A percentile compares a stretch with the other conserved stretches of the same genome.
These are phyloP conservation scores for Syngnathus scovelli DNA, from an alignment of 2,113 vertebrate genomes.

Conservation along the genomic window DNA sequence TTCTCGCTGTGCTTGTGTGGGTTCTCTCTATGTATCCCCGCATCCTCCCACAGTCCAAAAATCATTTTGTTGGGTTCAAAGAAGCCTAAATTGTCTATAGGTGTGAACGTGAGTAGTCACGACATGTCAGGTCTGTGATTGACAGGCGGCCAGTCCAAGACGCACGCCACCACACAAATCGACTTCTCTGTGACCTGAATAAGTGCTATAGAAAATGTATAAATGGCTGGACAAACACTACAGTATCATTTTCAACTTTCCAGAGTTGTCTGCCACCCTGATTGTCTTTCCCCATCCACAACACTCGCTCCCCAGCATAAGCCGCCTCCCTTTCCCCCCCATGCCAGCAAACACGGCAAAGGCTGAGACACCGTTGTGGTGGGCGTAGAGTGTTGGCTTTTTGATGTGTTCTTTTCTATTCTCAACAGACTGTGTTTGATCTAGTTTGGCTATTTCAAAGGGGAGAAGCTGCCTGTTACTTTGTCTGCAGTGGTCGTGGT, in stretches of 20 bases:
- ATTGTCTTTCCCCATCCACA: constrained; percentile 18
- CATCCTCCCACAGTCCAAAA: background rate
- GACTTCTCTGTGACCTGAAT: background rate
- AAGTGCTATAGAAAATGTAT: background rate
- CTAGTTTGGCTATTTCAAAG: constrained; percentile 62
- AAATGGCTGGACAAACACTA: constrained; percentile 14
- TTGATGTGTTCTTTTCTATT: constrained; percentile 65
- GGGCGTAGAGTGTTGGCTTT: constrained; percentile 49
- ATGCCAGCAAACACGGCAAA: constrained; percentile 31
- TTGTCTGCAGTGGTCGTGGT: constrained; percentile 71
- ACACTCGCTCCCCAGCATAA: constrained; percentile 39
- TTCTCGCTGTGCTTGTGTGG: background rate
- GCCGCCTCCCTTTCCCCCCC: constrained; percentile 2
- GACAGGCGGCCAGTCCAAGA: background rate
- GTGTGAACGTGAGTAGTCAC: background rate
- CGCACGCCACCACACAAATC: background rate
- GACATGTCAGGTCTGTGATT: background rate
- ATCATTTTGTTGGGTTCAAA: background rate
- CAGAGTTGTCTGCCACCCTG: constrained; percentile 29
- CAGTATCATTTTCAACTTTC: constrained; percentile 9
- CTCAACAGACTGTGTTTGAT: constrained; percentile 68
- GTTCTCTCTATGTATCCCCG: background rate
- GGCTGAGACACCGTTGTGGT: constrained; percentile 47
- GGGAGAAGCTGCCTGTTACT: constrained; percentile 55
- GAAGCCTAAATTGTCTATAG: background rate